These are phyloP conservation scores for Porites rus DNA, from an alignment of 92 coral and sea anemone genomes.

Conservation along the genomic window DNA sequence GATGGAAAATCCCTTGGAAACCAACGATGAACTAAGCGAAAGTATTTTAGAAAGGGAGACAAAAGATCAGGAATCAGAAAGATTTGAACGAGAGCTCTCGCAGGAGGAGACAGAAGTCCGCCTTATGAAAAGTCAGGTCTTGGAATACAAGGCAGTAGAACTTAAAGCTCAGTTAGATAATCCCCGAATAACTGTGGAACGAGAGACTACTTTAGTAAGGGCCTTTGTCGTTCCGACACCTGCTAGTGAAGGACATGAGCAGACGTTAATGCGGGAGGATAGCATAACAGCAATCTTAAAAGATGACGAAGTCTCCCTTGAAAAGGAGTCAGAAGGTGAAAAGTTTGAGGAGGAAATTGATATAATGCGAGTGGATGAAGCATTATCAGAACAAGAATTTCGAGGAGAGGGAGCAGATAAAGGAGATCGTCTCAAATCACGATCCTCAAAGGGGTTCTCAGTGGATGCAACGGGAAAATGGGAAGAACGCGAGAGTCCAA, in stretches of 20 bases:
- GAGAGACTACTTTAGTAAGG: slow-evolving; percentile 28
- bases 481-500: slow-evolving; percentile 3
- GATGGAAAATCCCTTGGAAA: background rate
- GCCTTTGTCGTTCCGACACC: background rate
- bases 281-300: slow-evolving; percentile 43
- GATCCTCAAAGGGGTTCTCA: slow-evolving; percentile 20
- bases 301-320: slow-evolving; percentile 69
- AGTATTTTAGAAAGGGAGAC: slow-evolving; percentile 41
- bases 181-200: slow-evolving; percentile 27
- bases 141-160: slow-evolving; percentile 36
- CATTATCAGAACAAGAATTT: slow-evolving; percentile 72
- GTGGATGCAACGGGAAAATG: background rate
- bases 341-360: slow-evolving; percentile 79
- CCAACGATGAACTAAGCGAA: slow-evolving; percentile 38
- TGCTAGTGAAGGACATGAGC: slow-evolving; percentile 31
- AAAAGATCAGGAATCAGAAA: slow-evolving; percentile 48
- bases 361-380: slow-evolving; percentile 68
- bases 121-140: slow-evolving; percentile 32
- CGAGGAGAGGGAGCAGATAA: slow-evolving; percentile 59
- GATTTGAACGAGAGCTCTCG: slow-evolving; percentile 54
- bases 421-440: slow-evolving; percentile 11
- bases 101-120: slow-evolving; percentile 55
- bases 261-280: slow-evolving; percentile 47
- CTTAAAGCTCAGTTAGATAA: slow-evolving; percentile 10
- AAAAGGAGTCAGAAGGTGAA: slow-evolving; percentile 52